phyloP scores from a whole-genome alignment of 2,888 invertebrate species.

The Bellardia bayeri region DNA sequence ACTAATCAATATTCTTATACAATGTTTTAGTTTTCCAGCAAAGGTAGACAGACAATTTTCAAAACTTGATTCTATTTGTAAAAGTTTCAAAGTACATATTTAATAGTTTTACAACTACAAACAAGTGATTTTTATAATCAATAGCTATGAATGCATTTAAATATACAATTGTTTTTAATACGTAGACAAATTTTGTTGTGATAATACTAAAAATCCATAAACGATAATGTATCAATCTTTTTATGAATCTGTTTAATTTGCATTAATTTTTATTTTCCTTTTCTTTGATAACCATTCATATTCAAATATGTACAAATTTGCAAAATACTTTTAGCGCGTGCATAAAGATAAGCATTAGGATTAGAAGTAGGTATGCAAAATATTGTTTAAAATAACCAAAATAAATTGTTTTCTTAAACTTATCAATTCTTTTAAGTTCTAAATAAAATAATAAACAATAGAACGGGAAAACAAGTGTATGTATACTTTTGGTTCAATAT shows the following conservation, averaged over 20 bases:
- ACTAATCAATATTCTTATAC: not conserved
- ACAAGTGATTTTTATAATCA: constrained; percentile 19
- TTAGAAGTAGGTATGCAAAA: not conserved
- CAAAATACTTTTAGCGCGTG: not conserved
- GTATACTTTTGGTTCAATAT: not conserved
- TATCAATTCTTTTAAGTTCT: not conserved
- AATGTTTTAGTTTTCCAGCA: not conserved
- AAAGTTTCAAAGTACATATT: not conserved
- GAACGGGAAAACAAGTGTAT: not conserved
- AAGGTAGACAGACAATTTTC: not conserved
- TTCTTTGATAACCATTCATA: not conserved
- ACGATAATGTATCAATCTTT: not conserved
- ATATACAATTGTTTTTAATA: not conserved
- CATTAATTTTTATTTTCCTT: not conserved
- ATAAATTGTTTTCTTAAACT: not conserved
- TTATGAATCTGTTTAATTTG: not conserved
- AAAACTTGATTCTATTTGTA: not conserved
- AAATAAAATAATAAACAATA: constrained; percentile 10
- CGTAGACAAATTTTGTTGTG: not conserved
- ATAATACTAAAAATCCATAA: constrained; percentile 4
- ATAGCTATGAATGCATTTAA: not conserved
- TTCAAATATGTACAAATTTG: not conserved
- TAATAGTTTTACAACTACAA: constrained; percentile 24
- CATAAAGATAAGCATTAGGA: not conserved
- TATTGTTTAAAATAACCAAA: not conserved